Conservation (phyloP, 2,113 vertebrate genomes). For the Deroptyus accipitrinus region DNA sequence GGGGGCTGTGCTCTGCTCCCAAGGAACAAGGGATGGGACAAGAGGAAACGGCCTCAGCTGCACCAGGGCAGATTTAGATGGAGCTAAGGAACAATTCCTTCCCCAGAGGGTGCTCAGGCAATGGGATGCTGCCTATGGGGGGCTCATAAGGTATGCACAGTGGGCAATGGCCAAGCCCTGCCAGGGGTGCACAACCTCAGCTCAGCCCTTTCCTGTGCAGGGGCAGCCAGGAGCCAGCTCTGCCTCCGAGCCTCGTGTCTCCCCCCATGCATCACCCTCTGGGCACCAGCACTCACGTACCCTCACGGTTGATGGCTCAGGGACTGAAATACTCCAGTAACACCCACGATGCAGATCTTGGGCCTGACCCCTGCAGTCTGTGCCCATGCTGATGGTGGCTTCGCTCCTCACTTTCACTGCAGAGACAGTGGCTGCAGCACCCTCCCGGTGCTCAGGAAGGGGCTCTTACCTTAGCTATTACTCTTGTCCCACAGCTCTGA, state of each 20-base stretch:
- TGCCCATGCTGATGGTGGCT: neutral
- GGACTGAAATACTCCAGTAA: neutral
- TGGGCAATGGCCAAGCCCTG: neutral
- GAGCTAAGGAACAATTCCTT: neutral
- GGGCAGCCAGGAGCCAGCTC: neutral
- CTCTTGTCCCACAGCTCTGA: neutral
- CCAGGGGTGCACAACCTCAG: neutral
- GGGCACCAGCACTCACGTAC: accelerated
- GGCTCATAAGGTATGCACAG: neutral
- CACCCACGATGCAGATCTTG: neutral
- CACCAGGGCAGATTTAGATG: neutral
- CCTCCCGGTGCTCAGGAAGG: neutral
- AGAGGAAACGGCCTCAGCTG: neutral
- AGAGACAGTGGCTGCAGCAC: neutral
- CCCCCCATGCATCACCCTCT: accelerated
- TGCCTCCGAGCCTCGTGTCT: neutral
- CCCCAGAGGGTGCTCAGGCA: neutral
- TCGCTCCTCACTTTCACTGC: neutral
- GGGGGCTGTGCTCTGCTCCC: no score
- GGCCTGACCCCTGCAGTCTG: neutral
- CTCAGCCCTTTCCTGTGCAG: neutral
- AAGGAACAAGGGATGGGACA: no score
- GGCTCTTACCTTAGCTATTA: neutral
- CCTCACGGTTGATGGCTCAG: neutral
- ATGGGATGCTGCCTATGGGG: neutral